phyloP scores from a whole-genome alignment of 2,888 invertebrate genomes.

The Macrophya annulata region DNA sequence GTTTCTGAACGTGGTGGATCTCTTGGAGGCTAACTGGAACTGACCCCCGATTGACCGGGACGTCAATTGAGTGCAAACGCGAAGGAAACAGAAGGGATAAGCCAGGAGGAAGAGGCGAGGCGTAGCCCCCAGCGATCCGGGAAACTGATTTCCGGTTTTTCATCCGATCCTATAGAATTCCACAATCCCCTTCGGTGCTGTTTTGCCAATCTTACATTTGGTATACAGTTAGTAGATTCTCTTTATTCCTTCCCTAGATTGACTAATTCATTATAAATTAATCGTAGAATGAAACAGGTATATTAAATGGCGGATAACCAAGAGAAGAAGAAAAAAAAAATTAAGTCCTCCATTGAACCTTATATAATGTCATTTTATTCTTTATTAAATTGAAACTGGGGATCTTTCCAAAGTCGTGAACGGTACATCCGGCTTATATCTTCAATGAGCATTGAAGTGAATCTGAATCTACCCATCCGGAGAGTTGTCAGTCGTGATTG shows the following conservation, averaged over 20 bases:
- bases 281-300: neutral
- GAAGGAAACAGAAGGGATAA: constrained; percentile 33
- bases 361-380: neutral
- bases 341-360: too few species aligned
- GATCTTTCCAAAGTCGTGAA: neutral
- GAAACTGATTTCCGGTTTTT: constrained; percentile 51
- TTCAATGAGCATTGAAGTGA: constrained; percentile 28
- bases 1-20: neutral
- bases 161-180: constrained; percentile 18
- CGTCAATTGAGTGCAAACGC: constrained; percentile 45
- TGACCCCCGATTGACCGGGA: constrained; percentile 47
- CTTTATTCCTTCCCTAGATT: neutral
- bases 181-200: neutral
- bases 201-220: neutral
- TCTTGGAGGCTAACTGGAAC: constrained; percentile 30
- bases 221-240: neutral
- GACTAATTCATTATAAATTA: neutral
- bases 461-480: constrained; percentile 8
- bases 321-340: too few species aligned
- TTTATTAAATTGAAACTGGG: neutral
- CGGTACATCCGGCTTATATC: constrained; percentile 6
- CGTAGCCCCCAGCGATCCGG: constrained; percentile 16
- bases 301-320: too few species aligned
- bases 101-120: neutral
- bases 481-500: constrained; percentile 32